A percentile compares a stretch with the other conserved stretches of the same genome.
These are phyloP conservation scores for Monoplex corrugatus DNA, from an alignment of 2,888 invertebrate genomes.

Conservation along the genomic window DNA sequence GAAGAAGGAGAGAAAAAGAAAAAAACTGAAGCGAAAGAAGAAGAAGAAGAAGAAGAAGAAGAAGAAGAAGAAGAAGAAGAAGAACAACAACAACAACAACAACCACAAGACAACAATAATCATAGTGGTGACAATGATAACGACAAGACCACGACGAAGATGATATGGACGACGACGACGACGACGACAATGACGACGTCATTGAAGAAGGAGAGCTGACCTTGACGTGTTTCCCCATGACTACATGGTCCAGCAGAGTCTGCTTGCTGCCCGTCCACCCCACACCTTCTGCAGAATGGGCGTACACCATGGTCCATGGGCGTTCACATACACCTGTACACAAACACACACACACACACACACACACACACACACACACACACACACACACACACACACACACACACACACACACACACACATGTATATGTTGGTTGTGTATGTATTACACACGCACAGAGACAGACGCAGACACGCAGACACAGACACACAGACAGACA, in stretches of 20 bases:
- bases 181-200: no score
- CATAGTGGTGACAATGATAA: no score
- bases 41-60: not conserved
- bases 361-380: conserved; percentile 4
- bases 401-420: not conserved
- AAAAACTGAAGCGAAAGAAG: not conserved
- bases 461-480: not conserved
- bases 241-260: conserved; percentile 58
- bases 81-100: not conserved
- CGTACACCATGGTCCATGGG: conserved; percentile 62
- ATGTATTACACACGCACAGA: no score
- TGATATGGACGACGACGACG: no score
- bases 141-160: no score
- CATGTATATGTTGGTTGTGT: no score
- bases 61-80: not conserved
- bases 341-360: conserved; percentile 2
- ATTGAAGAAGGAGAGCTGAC: conserved; percentile 53
- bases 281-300: conserved; percentile 62
- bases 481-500: not conserved
- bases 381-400: conserved; percentile 4
- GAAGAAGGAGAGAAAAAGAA: not conserved
- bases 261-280: conserved; percentile 60
- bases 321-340: conserved; percentile 63
- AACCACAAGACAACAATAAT: not conserved
- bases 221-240: conserved; percentile 61